phyloP scores from a whole-genome alignment of 2,888 invertebrate genomes.

The Acrobasis suavella region DNA sequence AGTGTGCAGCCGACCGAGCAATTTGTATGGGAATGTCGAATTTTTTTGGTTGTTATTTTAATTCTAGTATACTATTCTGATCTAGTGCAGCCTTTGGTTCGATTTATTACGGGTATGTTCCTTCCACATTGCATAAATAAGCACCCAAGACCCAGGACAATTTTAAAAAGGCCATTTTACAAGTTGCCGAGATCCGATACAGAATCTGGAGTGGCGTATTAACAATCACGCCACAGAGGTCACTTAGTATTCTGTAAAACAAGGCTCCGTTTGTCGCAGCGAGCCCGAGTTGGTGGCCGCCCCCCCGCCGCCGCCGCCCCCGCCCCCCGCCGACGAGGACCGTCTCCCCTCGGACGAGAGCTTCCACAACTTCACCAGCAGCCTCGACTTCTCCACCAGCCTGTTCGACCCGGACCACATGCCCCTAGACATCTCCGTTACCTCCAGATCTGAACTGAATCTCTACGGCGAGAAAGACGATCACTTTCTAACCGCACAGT shows the following conservation, averaged over 20 bases:
- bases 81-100: too few relatives aligned
- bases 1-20: too few relatives aligned
- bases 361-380: slow-evolving; percentile 59
- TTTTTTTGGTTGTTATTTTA: too few relatives aligned
- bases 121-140: too few relatives aligned
- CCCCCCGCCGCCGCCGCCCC: slow-evolving; percentile 31
- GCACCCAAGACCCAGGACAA: too few relatives aligned
- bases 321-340: slow-evolving; percentile 48
- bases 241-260: neutral
- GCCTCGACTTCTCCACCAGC: slow-evolving; percentile 58
- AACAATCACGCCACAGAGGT: too few relatives aligned
- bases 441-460: slow-evolving; percentile 54
- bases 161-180: too few relatives aligned
- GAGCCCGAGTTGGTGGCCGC: neutral
- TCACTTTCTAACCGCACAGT: slow-evolving; percentile 39
- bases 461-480: slow-evolving; percentile 47
- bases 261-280: slow-evolving; percentile 24
- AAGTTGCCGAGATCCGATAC: too few relatives aligned
- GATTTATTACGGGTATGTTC: too few relatives aligned
- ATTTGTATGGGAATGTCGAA: too few relatives aligned
- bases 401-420: slow-evolving; percentile 63
- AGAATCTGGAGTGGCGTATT: too few relatives aligned
- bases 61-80: too few relatives aligned
- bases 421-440: slow-evolving; percentile 54
- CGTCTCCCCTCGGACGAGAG: slow-evolving; percentile 63